Evolutionary conservation across 37 sponge, comb jelly and placozoan genomes (phyloP).

Genomic region (Crambe crambe): DNA sequence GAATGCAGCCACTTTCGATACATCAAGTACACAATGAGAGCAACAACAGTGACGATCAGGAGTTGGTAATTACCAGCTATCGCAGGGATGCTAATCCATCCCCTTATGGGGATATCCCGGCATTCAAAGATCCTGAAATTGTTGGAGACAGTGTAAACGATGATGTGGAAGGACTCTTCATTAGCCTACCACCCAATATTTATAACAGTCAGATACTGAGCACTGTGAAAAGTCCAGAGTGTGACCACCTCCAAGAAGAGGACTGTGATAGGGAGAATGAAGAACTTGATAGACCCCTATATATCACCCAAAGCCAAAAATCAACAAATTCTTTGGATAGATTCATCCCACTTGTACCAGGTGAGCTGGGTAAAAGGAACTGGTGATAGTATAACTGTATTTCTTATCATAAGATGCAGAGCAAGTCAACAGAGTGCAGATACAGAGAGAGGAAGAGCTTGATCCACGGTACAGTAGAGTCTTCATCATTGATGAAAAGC

Average conservation of each 20-base stretch:
- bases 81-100: background rate
- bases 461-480: background rate
- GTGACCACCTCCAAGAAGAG: background rate
- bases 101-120: background rate
- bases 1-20: conserved; percentile 14
- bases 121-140: background rate
- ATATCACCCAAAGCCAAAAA: background rate
- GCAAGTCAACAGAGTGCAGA: background rate
- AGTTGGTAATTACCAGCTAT: background rate
- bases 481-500: background rate
- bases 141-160: background rate
- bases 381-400: no score
- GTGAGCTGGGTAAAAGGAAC: no score
- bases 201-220: conserved; percentile 9
- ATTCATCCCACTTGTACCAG: background rate
- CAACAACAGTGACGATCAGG: background rate
- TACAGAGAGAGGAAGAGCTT: no score
- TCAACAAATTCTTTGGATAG: background rate
- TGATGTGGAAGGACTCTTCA: background rate
- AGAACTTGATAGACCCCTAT: background rate
- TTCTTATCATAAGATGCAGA: background rate
- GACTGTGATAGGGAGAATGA: background rate
- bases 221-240: background rate
- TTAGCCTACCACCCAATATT: background rate
- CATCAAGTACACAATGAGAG: background rate